These are phyloP conservation scores for Botia kubotai DNA, from an alignment of 2,797 vertebrate genomes.

Conservation along the genomic window DNA sequence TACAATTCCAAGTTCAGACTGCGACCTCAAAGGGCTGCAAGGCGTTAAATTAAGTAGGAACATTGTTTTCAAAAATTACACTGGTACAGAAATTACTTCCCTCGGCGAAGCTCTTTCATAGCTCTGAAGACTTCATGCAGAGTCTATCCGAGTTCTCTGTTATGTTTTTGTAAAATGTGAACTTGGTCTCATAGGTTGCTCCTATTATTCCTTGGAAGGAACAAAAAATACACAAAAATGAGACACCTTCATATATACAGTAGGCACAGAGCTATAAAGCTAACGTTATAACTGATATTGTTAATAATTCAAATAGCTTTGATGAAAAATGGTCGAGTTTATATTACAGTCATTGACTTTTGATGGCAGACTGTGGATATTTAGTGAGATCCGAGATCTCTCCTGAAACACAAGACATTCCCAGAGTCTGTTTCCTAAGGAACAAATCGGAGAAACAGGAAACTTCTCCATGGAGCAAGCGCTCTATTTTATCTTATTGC, in stretches of 20 bases:
- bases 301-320: too few relatives aligned
- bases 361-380: too few relatives aligned
- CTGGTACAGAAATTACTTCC: not conserved
- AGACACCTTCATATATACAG: too few relatives aligned
- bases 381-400: too few relatives aligned
- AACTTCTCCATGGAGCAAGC: too few relatives aligned
- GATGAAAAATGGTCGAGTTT: too few relatives aligned
- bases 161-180: not conserved
- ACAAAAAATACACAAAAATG: too few relatives aligned
- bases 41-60: constrained; percentile 10
- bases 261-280: too few relatives aligned
- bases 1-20: constrained; percentile 32
- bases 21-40: constrained; percentile 32
- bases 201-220: too few relatives aligned
- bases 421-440: not conserved
- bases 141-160: not conserved
- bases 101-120: not conserved
- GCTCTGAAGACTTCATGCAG: not conserved
- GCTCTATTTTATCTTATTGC: not conserved
- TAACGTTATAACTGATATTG: too few relatives aligned
- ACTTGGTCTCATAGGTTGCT: not conserved
- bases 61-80: constrained; percentile 3
- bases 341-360: too few relatives aligned
- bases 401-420: not conserved
- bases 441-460: not conserved